phyloP scores from a whole-genome alignment of 2,113 vertebrate genomes.

The Azemiops feae region DNA sequence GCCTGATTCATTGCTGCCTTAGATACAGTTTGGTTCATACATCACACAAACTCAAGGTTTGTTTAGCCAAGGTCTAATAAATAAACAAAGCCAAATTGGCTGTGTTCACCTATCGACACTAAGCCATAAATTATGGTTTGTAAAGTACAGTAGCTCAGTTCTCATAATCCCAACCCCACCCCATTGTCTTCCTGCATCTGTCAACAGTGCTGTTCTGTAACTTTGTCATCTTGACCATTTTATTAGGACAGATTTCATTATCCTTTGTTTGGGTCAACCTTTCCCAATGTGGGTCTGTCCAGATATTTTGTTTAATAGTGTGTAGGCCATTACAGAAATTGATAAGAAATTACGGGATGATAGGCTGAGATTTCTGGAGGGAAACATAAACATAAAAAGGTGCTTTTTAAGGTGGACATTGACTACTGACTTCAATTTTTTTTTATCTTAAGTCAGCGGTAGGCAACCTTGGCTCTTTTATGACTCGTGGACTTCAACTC shows the following conservation, averaged over 20 bases:
- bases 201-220: background rate
- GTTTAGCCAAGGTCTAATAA: background rate
- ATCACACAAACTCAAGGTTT: background rate
- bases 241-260: background rate
- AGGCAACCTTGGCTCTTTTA: too few relatives aligned
- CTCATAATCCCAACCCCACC: background rate
- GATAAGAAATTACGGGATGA: background rate
- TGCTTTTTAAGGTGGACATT: background rate
- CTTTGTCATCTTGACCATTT: background rate
- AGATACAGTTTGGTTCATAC: background rate
- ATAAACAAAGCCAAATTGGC: background rate
- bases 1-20: background rate
- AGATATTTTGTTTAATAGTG: background rate
- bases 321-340: background rate
- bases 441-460: too few relatives aligned
- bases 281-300: background rate
- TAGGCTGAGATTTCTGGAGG: too few relatives aligned
- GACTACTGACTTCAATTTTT: background rate
- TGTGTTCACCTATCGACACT: background rate
- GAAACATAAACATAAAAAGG: background rate
- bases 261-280: background rate
- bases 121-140: background rate
- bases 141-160: background rate
- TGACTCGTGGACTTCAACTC: too few relatives aligned
- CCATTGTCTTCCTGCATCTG: background rate